Conservation (phyloP, 2,888 invertebrate species). For the Zygothrica quintamaculata region DNA sequence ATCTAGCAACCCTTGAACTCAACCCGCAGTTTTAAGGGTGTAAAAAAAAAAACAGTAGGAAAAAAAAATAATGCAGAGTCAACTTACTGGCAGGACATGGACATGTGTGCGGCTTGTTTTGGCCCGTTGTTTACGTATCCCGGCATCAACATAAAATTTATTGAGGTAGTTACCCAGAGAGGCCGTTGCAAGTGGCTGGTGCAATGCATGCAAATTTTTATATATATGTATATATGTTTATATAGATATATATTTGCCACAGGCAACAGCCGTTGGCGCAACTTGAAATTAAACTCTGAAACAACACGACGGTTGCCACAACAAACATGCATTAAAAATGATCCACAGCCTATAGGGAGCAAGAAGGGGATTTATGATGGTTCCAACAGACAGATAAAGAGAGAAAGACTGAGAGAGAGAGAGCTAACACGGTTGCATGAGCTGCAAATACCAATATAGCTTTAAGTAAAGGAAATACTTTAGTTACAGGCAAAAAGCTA, state of each 20-base stretch:
- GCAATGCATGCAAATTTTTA: constrained; percentile 42
- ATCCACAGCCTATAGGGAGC: constrained; percentile 28
- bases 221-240: constrained; percentile 5
- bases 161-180: constrained; percentile 76
- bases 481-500: background rate
- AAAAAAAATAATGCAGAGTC: constrained; percentile 20
- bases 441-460: constrained; percentile 28
- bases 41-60: constrained; percentile 21
- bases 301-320: constrained; percentile 61
- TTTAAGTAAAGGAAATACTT: constrained; percentile 8
- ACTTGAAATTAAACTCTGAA: constrained; percentile 44
- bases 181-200: constrained; percentile 33
- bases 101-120: constrained; percentile 36
- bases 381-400: no score
- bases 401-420: no score
- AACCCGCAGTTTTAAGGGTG: constrained; percentile 35
- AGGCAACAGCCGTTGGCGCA: constrained; percentile 27
- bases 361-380: no score
- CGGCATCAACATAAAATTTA: constrained; percentile 75
- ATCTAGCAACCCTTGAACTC: constrained; percentile 19
- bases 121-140: constrained; percentile 42
- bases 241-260: constrained; percentile 10
- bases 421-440: no score
- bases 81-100: constrained; percentile 53
- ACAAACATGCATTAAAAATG: constrained; percentile 67